phyloP scores from a whole-genome alignment of 1,140 invertebrate species.

The Bombus huntii region DNA sequence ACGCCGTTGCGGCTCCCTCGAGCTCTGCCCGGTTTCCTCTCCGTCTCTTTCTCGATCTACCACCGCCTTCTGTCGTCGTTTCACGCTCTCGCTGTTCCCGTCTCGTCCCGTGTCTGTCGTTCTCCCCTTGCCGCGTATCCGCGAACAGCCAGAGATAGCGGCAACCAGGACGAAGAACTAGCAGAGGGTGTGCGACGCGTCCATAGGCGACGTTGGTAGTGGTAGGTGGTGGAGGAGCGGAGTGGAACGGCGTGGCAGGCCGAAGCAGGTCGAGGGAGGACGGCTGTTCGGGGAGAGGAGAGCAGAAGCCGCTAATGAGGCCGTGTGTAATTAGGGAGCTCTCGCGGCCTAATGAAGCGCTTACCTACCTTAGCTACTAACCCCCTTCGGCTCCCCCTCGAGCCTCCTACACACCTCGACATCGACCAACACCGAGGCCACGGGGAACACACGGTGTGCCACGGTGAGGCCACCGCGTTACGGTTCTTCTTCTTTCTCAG shows the following conservation, averaged over 20 bases:
- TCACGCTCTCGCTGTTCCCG: not conserved
- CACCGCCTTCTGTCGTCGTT: not conserved
- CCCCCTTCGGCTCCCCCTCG: constrained; percentile 58
- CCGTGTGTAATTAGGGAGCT: constrained; percentile 83
- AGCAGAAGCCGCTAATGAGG: constrained; percentile 81
- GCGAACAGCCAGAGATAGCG: constrained; percentile 64
- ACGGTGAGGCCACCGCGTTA: constrained; percentile 42
- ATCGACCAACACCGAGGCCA: constrained; percentile 51
- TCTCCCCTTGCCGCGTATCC: constrained; percentile 30
- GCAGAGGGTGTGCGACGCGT: constrained; percentile 58
- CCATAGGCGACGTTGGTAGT: constrained; percentile 52
- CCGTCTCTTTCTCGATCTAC: constrained; percentile 10
- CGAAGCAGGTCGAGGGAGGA: constrained; percentile 45
- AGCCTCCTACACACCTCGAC: constrained; percentile 56
- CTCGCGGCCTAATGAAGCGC: constrained; percentile 83
- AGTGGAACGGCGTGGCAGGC: constrained; percentile 19
- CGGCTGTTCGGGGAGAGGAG: constrained; percentile 36
- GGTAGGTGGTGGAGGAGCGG: not conserved
- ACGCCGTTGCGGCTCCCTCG: constrained; percentile 71
- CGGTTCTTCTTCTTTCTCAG: constrained; percentile 66
- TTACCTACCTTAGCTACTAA: constrained; percentile 80
- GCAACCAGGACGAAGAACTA: constrained; percentile 53
- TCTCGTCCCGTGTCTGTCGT: not conserved
- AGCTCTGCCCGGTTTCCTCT: constrained; percentile 44
- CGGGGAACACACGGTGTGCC: not conserved